A percentile compares a stretch with the other conserved stretches of the same genome.
These are phyloP conservation scores for Plodia interpunctella DNA, from an alignment of 1,140 invertebrate genomes.

Conservation along the genomic window DNA sequence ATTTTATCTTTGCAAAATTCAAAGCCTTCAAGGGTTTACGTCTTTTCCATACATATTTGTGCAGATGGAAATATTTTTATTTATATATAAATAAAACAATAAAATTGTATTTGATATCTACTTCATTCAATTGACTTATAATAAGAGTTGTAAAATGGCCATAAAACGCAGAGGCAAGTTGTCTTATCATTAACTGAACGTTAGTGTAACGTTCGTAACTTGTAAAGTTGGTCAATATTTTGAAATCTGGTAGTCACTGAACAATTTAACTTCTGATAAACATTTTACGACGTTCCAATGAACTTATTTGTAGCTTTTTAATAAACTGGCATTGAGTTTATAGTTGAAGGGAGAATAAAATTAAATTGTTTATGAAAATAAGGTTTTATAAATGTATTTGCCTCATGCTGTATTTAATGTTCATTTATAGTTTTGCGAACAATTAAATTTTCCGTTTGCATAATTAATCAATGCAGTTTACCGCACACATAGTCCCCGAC, in stretches of 20 bases:
- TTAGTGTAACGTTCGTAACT: background rate
- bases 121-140: background rate
- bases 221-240: conserved; percentile 4
- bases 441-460: too few relatives aligned
- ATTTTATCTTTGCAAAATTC: too few relatives aligned
- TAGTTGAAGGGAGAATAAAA: background rate
- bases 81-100: background rate
- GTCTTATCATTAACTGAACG: background rate
- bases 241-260: conserved; percentile 4
- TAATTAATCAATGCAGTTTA: too few relatives aligned
- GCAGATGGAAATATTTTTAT: background rate
- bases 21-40: too few relatives aligned
- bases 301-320: background rate
- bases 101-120: background rate
- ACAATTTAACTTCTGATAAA: background rate
- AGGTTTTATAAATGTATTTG: too few relatives aligned
- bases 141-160: background rate
- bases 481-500: too few relatives aligned
- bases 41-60: too few relatives aligned
- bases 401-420: too few relatives aligned
- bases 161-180: background rate
- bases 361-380: too few relatives aligned
- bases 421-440: too few relatives aligned
- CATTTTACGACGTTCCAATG: background rate
- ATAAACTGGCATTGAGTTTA: background rate